phyloP scores from a whole-genome alignment of 2,797 vertebrate genomes.

The Psittacula echo region DNA sequence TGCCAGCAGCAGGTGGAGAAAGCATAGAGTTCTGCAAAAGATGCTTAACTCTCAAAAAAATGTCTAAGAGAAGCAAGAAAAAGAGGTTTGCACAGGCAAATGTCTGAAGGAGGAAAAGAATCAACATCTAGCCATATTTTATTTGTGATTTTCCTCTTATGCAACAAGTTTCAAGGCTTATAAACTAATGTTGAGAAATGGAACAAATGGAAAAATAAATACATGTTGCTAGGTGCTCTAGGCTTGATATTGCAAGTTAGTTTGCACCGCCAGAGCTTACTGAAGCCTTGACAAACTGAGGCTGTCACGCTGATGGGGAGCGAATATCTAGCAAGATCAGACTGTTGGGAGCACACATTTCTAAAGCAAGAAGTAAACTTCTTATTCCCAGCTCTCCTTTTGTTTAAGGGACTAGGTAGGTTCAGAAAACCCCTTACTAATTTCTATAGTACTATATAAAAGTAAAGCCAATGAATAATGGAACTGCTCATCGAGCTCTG shows the following conservation, averaged over 20 bases:
- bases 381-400: neutral
- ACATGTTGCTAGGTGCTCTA: neutral
- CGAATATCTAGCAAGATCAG: neutral
- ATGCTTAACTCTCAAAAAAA: neutral
- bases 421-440: neutral
- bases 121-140: neutral
- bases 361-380: neutral
- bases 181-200: neutral
- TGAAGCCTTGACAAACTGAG: neutral
- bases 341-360: neutral
- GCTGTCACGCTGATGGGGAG: neutral
- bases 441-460: neutral
- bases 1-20: neutral
- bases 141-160: neutral
- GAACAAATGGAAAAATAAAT: neutral
- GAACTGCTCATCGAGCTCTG: neutral
- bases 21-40: neutral
- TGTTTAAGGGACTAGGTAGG: neutral
- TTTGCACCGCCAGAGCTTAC: neutral
- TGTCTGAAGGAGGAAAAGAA: neutral
- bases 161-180: neutral
- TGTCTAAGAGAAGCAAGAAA: neutral
- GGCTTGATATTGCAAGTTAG: neutral
- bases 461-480: conserved; percentile 17
- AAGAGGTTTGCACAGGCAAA: neutral